Conservation (phyloP, 1,140 invertebrate species). For the Drosophila equinoxialis region DNA sequence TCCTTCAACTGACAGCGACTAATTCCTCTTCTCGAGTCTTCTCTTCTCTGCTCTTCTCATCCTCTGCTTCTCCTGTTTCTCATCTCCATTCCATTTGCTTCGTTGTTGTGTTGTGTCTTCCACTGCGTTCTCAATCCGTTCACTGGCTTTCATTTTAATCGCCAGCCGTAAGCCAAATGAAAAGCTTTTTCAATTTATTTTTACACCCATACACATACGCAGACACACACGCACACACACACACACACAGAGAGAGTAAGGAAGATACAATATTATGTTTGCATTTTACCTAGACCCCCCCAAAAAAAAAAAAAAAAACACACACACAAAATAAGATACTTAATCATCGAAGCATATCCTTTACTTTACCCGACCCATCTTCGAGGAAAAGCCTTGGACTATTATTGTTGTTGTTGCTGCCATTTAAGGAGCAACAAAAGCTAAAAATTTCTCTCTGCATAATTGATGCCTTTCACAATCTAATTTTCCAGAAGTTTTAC, state of each 20-base stretch:
- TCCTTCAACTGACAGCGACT: slow-evolving; percentile 65
- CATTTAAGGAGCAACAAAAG: slow-evolving; percentile 33
- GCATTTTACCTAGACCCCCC: slow-evolving; percentile 37
- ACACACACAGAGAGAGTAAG: not conserved
- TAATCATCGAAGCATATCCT: slow-evolving; percentile 38
- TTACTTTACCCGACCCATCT: not conserved
- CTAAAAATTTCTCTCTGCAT: slow-evolving; percentile 46
- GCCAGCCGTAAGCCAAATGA: slow-evolving; percentile 69
- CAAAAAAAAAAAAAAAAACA: no score
- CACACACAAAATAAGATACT: slow-evolving; percentile 29
- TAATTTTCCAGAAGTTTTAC: slow-evolving; percentile 21
- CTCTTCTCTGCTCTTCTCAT: not conserved
- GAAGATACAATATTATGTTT: slow-evolving; percentile 18
- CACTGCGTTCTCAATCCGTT: slow-evolving; percentile 21
- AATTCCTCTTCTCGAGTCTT: slow-evolving; percentile 39
- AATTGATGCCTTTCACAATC: slow-evolving; percentile 59
- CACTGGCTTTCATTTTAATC: slow-evolving; percentile 69
- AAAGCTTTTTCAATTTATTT: slow-evolving; percentile 78
- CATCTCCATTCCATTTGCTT: slow-evolving; percentile 37
- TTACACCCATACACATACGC: slow-evolving; percentile 14
- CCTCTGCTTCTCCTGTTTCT: no score
- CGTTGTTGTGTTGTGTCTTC: slow-evolving; percentile 5
- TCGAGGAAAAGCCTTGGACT: not conserved
- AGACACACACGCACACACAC: not conserved
- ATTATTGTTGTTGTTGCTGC: not conserved